These are phyloP conservation scores for Microctenopoma stevenorrisi DNA, from an alignment of 2,797 vertebrate species.

Conservation along the genomic window DNA sequence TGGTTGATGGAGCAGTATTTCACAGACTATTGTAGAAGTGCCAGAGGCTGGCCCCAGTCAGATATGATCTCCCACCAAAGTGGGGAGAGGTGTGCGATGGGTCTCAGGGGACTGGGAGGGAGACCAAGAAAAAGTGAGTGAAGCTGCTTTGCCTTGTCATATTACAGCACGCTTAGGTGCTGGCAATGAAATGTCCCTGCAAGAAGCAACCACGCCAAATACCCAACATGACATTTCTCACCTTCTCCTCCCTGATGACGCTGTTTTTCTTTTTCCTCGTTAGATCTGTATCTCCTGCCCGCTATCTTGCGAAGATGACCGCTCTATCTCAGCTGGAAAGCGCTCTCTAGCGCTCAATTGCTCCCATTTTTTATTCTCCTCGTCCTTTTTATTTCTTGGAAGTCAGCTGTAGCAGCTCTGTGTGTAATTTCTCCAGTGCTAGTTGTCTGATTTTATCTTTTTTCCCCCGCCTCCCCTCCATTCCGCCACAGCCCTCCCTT, in stretches of 20 bases:
- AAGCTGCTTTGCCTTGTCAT: conserved; percentile 33
- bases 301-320: conserved; percentile 41
- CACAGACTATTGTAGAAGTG: conserved; percentile 67
- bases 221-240: conserved; percentile 31
- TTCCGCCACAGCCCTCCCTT: not conserved
- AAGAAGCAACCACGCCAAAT: conserved; percentile 41
- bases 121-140: conserved; percentile 17
- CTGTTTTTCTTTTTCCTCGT: conserved; percentile 23
- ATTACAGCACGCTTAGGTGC: conserved; percentile 54
- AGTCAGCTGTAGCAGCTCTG: conserved; percentile 46
- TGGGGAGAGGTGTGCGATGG: conserved; percentile 44
- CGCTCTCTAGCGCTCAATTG: conserved; percentile 29
- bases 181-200: conserved; percentile 38
- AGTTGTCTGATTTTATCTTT: conserved; percentile 60
- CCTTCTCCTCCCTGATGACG: conserved; percentile 7
- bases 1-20: conserved; percentile 79
- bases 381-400: conserved; percentile 58
- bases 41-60: conserved; percentile 61
- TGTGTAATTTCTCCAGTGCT: conserved; percentile 49
- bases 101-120: conserved; percentile 48
- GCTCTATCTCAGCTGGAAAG: conserved; percentile 40
- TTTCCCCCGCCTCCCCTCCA: not conserved
- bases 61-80: conserved; percentile 74
- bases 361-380: conserved; percentile 46
- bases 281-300: conserved; percentile 42